Evolutionary conservation across 1,140 invertebrate genomes (phyloP).

Genomic region (Formica exsecta): DNA sequence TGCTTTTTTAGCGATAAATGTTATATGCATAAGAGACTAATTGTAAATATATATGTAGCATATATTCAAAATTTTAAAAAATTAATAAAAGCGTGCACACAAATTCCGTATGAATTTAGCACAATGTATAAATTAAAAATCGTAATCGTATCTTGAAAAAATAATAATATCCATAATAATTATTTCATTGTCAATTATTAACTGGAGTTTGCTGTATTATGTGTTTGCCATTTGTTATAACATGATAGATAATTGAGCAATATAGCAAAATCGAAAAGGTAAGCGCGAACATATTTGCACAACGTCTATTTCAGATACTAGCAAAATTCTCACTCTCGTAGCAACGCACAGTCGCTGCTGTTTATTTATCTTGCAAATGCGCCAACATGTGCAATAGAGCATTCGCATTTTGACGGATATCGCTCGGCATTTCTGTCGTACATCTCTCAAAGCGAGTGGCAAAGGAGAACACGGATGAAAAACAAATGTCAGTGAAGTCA

Average conservation of each 20-base stretch:
- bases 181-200: not conserved
- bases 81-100: not conserved
- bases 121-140: not conserved
- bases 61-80: not conserved
- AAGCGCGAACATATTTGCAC: constrained; percentile 43
- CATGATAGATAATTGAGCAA: constrained; percentile 37
- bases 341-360: not conserved
- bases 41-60: not conserved
- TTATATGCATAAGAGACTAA: not conserved
- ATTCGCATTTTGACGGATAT: constrained; percentile 41
- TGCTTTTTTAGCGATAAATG: not conserved
- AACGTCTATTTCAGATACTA: constrained; percentile 63
- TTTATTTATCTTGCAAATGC: constrained; percentile 60
- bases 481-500: constrained; percentile 24
- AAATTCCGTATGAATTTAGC: not conserved
- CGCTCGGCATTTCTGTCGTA: constrained; percentile 15
- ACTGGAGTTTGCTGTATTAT: not conserved
- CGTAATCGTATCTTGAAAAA: not conserved
- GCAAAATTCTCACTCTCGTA: constrained; percentile 40
- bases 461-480: constrained; percentile 30
- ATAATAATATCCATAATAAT: not conserved
- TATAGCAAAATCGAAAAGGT: constrained; percentile 37
- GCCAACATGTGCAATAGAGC: constrained; percentile 49
- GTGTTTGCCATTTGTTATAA: constrained; percentile 17
- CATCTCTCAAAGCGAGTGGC: constrained; percentile 27